Evolutionary conservation across 92 coral and sea anemone genomes (phyloP), one percentile per base, ranked within the genome.

Genomic region (Actinostola sp.): DNA sequence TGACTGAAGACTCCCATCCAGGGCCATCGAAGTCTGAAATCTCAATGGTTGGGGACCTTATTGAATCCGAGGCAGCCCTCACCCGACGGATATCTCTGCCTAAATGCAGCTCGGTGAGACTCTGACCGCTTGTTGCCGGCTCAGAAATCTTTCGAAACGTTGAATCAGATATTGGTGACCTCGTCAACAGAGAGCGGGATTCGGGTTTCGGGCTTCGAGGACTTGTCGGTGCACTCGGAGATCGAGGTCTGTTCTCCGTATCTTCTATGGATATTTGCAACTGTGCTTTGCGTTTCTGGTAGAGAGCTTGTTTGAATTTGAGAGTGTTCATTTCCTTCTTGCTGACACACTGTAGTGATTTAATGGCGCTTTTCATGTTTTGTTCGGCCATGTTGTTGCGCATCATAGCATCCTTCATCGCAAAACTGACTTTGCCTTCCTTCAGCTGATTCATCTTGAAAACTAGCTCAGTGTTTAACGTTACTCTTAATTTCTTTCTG

Each of bases 381-480:
- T 51, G 43, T 46, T 76, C 75, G 19, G 55, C 78, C 20, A 61
- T 53, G 0, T 56, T 24, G 66, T 83, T 83, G 8, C 88, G 78
- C 38, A 61, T 50, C 36, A 83, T 13, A 0, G 83, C 88, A n/a
- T 53, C 79, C 44, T 63, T 83, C 83, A 83, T 69, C 5, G 83
- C 76, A 1, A 28, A 17, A 2, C 71, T 48, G 17, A 70, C 52
- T 23, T 83, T 83, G 32, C 67, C 83, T 29, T 75, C 66, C 28
- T 59, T 67, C 17, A 59, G 73, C 4, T 52, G 51, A 48, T 82
- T 66, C 77, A 82, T 75, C 45, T 55, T 71, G 63, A 57, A n/a
- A n/a, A n/a, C n/a, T n/a, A n/a, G n/a, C n/a, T n/a, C n/a, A n/a
- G n/a, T n/a, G n/a, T n/a, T n/a, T n/a, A n/a, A n/a, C n/a, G n/a